A percentile compares a stretch with the other conserved stretches of the same genome.
phyloP scores from a whole-genome alignment of 2,888 invertebrate genomes.

The Drosophila mulleri region DNA sequence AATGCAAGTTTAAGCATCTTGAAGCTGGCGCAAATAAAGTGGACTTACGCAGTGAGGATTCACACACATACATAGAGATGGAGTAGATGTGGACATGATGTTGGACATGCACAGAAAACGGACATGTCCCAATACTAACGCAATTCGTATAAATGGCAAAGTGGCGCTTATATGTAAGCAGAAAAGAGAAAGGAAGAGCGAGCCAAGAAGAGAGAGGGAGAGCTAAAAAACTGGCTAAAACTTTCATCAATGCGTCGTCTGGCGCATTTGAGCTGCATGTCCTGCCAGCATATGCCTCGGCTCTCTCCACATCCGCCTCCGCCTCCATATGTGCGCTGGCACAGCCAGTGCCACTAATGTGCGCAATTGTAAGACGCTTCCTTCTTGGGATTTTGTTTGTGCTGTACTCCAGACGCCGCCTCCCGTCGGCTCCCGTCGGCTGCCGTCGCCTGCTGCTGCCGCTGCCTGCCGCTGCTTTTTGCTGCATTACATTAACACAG shows the following conservation, averaged over 20 bases:
- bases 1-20: slow-evolving; percentile 74
- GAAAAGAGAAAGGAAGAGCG: not conserved
- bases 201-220: not conserved
- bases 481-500: slow-evolving; percentile 82
- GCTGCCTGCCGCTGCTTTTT: slow-evolving; percentile 51
- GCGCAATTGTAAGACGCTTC: slow-evolving; percentile 67
- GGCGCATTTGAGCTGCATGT: slow-evolving; percentile 40
- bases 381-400: slow-evolving; percentile 55
- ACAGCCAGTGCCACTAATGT: slow-evolving; percentile 67
- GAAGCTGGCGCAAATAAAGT: slow-evolving; percentile 71
- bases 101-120: slow-evolving; percentile 18
- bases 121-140: slow-evolving; percentile 40
- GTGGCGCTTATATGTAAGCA: slow-evolving; percentile 35
- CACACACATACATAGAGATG: slow-evolving; percentile 4
- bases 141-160: slow-evolving; percentile 48
- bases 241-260: slow-evolving; percentile 69
- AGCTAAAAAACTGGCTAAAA: slow-evolving; percentile 49
- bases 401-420: slow-evolving; percentile 50
- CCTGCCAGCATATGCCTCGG: slow-evolving; percentile 22
- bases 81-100: slow-evolving; percentile 15
- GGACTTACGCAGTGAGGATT: slow-evolving; percentile 62
- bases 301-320: slow-evolving; percentile 5
- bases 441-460: slow-evolving; percentile 15
- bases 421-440: slow-evolving; percentile 11
- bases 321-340: slow-evolving; percentile 4